Conservation (phyloP, 2,113 vertebrate species). For the Phycodurus eques region DNA sequence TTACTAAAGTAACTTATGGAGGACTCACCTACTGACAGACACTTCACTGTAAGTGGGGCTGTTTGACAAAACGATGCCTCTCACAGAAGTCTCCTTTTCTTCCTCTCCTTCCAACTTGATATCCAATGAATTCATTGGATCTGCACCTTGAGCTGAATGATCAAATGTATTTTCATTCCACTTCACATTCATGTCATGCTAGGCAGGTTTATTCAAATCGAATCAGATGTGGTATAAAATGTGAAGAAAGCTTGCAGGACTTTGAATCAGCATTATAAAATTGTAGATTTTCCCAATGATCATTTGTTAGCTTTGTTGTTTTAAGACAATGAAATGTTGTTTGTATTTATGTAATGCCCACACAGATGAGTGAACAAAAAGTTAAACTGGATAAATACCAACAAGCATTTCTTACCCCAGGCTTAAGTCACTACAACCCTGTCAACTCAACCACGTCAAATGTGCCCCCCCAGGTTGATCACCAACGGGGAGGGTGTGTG, state of each 20-base stretch:
- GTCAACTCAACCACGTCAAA: not conserved
- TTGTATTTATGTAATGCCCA: not conserved
- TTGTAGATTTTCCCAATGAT: too few relatives aligned
- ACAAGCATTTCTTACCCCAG: not conserved
- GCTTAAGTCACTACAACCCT: not conserved
- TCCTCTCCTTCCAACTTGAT: slow-evolving; percentile 11
- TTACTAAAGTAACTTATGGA: not conserved
- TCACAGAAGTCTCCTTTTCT: slow-evolving; percentile 2
- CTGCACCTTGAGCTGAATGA: slow-evolving; percentile 22
- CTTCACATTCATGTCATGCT: not conserved
- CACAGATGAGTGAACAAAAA: not conserved
- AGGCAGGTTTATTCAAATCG: not conserved
- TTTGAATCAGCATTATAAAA: too few relatives aligned
- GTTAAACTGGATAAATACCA: not conserved
- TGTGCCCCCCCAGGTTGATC: not conserved
- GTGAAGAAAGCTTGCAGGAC: not conserved
- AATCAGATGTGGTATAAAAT: not conserved
- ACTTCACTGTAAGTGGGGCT: slow-evolving; percentile 66
- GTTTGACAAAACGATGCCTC: slow-evolving; percentile 29
- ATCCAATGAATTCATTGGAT: slow-evolving; percentile 7
- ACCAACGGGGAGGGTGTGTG: too few relatives aligned
- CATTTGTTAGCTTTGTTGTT: not conserved
- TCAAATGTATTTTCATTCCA: not conserved
- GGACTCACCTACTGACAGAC: slow-evolving; percentile 73
- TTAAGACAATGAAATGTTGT: not conserved